A percentile compares a stretch with the other conserved stretches of the same genome.
Conservation (phyloP, 2,888 invertebrate genomes). For the Volucella zonaria region DNA sequence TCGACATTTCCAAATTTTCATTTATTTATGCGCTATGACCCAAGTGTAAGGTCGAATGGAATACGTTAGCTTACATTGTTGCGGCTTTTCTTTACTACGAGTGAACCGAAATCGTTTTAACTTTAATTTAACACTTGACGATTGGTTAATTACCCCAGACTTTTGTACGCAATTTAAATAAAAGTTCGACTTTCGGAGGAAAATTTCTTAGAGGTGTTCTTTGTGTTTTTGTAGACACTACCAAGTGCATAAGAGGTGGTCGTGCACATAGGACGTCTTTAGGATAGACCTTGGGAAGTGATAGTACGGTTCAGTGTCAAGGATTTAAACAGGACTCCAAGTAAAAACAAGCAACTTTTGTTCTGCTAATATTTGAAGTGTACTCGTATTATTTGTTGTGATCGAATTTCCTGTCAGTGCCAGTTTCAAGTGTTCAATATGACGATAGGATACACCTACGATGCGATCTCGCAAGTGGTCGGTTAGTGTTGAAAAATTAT, state of each 20-base stretch:
- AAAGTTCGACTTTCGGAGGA: slow-evolving; percentile 31
- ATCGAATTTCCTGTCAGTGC: too few species aligned
- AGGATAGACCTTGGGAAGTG: not conserved
- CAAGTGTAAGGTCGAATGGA: not conserved
- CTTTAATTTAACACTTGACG: slow-evolving; percentile 24
- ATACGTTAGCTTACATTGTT: too few species aligned
- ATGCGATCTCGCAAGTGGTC: slow-evolving; percentile 10
- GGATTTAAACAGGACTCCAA: not conserved
- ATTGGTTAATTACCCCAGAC: slow-evolving; percentile 37
- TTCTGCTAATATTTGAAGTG: not conserved
- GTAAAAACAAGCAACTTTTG: not conserved
- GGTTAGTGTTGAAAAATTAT: slow-evolving; percentile 19
- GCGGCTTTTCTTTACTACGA: not conserved
- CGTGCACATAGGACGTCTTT: slow-evolving; percentile 50
- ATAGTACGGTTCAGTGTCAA: not conserved
- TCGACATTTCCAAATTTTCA: not conserved
- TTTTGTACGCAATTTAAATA: slow-evolving; percentile 46
- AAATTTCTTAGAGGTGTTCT: slow-evolving; percentile 19
- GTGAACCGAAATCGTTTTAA: not conserved
- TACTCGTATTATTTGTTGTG: too few species aligned
- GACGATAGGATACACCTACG: too few species aligned
- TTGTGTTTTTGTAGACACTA: slow-evolving; percentile 25
- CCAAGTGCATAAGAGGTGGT: slow-evolving; percentile 18
- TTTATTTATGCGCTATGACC: not conserved
- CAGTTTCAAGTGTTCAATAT: too few species aligned